Percentiles rank a stretch among this genome's conserved stretches.
These are phyloP conservation scores for Chondrilla cf. caribensis DNA, from an alignment of 37 sponge, comb jelly and placozoan species.

Conservation along the genomic window DNA sequence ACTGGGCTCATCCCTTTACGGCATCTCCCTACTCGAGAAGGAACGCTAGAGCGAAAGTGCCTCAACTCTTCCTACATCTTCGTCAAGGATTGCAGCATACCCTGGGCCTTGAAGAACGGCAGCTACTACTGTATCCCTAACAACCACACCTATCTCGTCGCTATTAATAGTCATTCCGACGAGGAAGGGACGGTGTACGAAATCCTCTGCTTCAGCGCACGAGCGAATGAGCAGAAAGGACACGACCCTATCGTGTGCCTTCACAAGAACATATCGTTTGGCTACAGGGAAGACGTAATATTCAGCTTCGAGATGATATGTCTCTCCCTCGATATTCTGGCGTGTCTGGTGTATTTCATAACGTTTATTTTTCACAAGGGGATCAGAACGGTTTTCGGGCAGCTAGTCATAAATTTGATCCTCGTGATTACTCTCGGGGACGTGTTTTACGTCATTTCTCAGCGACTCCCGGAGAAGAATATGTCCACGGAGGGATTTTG, in stretches of 20 bases:
- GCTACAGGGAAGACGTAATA: neutral
- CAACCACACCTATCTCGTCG: neutral
- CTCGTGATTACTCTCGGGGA: neutral
- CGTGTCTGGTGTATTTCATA: neutral
- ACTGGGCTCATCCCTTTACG: too few relatives aligned
- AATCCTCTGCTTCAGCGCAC: neutral
- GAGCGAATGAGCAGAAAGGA: too few relatives aligned
- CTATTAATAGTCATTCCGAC: neutral
- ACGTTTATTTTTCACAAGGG: neutral
- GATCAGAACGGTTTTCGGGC: neutral
- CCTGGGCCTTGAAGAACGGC: neutral
- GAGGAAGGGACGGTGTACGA: neutral
- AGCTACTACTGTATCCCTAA: neutral
- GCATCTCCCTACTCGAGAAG: too few relatives aligned
- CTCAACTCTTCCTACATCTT: neutral
- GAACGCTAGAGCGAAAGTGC: too few relatives aligned
- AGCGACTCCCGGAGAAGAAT: neutral
- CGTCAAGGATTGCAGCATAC: neutral
- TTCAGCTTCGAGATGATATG: neutral
- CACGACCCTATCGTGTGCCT: neutral
- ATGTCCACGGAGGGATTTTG: neutral
- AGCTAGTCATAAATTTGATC: slow-evolving; percentile 9
- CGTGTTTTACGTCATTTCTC: slow-evolving; percentile 5
- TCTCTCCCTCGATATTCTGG: neutral
- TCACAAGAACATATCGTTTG: neutral